These are phyloP conservation scores for Chionoecetes opilio DNA, from an alignment of 1,140 invertebrate species.

Conservation along the genomic window DNA sequence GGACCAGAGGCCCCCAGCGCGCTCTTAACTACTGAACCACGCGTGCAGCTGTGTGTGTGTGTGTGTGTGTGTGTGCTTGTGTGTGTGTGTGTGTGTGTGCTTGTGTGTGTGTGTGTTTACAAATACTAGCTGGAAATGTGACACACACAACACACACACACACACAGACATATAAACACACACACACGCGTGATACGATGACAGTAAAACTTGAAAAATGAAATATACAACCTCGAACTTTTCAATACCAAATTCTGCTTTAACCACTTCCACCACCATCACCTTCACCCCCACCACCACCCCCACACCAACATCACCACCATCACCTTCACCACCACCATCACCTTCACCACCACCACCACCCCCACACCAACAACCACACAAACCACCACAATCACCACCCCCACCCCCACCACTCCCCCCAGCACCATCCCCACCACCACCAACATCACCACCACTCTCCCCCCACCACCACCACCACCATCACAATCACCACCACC, in stretches of 20 bases:
- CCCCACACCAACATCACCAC: neutral
- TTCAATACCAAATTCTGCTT: neutral
- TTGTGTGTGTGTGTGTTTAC: too few species aligned
- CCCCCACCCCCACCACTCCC: neutral
- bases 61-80: constrained; percentile 42
- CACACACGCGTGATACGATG: neutral
- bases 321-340: neutral
- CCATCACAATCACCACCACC: neutral
- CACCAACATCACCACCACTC: too few species aligned
- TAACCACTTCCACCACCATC: neutral
- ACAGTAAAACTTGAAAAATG: neutral
- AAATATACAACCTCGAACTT: constrained; percentile 21
- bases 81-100: neutral
- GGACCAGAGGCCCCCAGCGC: too few species aligned
- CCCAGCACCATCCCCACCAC: neutral
- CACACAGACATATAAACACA: constrained; percentile 34
- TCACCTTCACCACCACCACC: neutral
- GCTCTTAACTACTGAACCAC: too few species aligned
- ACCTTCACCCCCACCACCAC: neutral
- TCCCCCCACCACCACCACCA: neutral
- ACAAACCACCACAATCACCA: too few species aligned
- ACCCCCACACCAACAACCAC: too few species aligned
- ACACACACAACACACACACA: neutral
- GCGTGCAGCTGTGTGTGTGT: constrained; percentile 30
- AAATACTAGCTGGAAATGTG: too few species aligned